Conservation (phyloP, 2,888 invertebrate genomes). For the Amiota mariae region DNA sequence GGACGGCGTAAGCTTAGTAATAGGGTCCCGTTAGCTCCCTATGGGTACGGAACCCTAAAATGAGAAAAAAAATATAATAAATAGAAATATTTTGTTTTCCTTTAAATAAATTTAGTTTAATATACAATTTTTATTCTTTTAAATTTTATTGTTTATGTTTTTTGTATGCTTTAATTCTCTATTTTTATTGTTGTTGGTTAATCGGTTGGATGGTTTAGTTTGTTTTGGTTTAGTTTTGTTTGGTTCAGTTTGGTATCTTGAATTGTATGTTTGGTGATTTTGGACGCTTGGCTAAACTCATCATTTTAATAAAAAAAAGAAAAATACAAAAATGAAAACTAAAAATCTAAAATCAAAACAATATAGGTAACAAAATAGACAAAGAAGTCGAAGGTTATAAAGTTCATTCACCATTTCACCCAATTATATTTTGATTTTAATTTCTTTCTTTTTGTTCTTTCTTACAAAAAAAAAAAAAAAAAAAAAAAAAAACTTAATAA, state of each 20-base stretch:
- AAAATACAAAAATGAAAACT: too few relatives aligned
- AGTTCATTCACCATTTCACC: constrained; percentile 22
- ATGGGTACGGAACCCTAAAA: too few relatives aligned
- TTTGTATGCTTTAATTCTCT: neutral
- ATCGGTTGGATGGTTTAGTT: constrained; percentile 7
- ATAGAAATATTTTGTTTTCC: too few relatives aligned
- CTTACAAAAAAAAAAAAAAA: too few relatives aligned
- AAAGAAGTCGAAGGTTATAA: neutral
- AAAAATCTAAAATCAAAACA: constrained; percentile 16
- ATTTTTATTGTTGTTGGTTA: too few relatives aligned
- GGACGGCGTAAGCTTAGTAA: too few relatives aligned
- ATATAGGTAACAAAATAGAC: neutral
- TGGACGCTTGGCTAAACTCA: too few relatives aligned
- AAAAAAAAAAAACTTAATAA: too few relatives aligned
- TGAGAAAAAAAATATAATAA: too few relatives aligned
- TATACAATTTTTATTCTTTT: too few relatives aligned
- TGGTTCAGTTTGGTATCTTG: constrained; percentile 25
- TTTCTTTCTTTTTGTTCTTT: neutral
- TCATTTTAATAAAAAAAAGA: too few relatives aligned
- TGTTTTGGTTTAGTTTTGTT: neutral
- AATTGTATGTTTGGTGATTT: constrained; percentile 1
- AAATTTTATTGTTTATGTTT: constrained; percentile 21
- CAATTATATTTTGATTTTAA: neutral
- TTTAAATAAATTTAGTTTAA: neutral
- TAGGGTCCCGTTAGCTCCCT: too few relatives aligned